Conservation (phyloP, 2,888 invertebrate species). For the Keiferia lycopersicella region DNA sequence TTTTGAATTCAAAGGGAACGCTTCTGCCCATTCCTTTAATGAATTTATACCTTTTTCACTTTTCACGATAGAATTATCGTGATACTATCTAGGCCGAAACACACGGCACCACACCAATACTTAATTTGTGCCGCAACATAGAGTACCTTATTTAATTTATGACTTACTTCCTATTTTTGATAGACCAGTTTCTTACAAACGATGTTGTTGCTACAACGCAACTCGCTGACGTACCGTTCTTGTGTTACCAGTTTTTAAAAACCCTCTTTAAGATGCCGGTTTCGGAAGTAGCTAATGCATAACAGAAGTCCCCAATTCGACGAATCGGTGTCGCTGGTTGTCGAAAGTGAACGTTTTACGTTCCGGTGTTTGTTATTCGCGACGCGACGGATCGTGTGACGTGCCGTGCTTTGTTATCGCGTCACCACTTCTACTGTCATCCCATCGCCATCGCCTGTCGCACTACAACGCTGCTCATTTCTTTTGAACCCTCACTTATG, state of each 20-base stretch:
- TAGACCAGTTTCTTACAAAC: constrained; percentile 14
- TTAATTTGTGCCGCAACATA: too few species aligned
- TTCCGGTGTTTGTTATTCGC: constrained; percentile 74
- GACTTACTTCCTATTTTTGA: constrained; percentile 9
- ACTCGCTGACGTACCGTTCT: constrained; percentile 37
- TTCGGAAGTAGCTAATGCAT: constrained; percentile 43
- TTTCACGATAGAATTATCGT: too few species aligned
- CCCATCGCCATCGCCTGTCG: background rate
- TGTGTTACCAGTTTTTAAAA: constrained; percentile 45
- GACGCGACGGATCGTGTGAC: constrained; percentile 41
- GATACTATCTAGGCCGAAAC: too few species aligned
- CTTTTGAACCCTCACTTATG: background rate
- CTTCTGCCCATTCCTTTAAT: too few species aligned
- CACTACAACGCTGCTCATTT: constrained; percentile 3
- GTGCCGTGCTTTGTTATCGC: constrained; percentile 37
- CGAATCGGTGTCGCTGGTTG: constrained; percentile 57
- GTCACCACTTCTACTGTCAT: background rate
- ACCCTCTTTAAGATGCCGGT: constrained; percentile 42
- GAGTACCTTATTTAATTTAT: constrained; percentile 28
- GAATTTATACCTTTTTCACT: too few species aligned
- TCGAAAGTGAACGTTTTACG: constrained; percentile 77
- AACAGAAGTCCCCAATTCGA: constrained; percentile 47
- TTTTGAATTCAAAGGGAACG: too few species aligned
- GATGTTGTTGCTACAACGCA: constrained; percentile 31
- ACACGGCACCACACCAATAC: too few species aligned